These are phyloP conservation scores for Sebastes itinus DNA, from an alignment of 2,797 vertebrate species.

Conservation along the genomic window DNA sequence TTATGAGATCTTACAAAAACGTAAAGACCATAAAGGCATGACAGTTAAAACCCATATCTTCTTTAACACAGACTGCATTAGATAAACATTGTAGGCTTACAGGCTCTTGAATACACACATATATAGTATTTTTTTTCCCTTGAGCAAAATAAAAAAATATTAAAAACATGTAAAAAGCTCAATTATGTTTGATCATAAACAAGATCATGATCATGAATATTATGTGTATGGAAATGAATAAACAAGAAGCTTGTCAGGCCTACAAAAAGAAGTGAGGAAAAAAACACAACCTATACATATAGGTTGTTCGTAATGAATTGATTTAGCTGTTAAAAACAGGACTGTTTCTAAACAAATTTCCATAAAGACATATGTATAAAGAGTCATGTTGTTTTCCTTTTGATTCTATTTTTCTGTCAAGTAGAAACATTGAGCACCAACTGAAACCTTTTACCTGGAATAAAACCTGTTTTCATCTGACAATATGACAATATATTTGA, in stretches of 20 bases:
- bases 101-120: too few species aligned
- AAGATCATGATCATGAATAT: neutral
- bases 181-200: neutral
- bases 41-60: neutral
- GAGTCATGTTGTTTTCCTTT: neutral
- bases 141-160: neutral
- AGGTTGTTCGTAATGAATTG: neutral
- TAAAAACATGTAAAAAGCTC: neutral
- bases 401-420: neutral
- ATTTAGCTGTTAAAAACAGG: neutral
- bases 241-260: neutral
- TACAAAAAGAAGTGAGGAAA: neutral
- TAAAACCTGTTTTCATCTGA: neutral
- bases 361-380: neutral
- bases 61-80: neutral
- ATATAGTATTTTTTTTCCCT: neutral
- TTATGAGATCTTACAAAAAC: neutral
- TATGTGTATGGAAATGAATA: neutral
- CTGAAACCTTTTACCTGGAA: neutral
- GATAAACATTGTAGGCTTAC: neutral
- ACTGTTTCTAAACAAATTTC: neutral
- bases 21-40: neutral
- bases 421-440: neutral
- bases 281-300: neutral
- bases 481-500: conserved; percentile 15